Percentiles rank a stretch among this genome's conserved stretches.
phyloP scores from a whole-genome alignment of 1,140 invertebrate species.

The Lerema accius region DNA sequence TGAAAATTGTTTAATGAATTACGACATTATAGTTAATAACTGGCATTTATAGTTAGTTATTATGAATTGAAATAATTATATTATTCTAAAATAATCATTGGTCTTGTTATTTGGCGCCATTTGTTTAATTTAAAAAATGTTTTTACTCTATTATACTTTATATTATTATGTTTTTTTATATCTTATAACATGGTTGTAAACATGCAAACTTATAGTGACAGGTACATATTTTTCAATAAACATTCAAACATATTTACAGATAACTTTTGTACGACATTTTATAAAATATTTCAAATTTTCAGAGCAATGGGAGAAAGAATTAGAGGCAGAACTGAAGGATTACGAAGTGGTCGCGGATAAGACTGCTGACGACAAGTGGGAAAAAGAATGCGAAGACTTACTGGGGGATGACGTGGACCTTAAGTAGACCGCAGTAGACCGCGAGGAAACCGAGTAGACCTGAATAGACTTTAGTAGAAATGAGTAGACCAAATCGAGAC shows the following conservation, averaged over 20 bases:
- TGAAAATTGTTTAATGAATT: constrained; percentile 73
- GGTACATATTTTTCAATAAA: background rate
- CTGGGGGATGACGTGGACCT: constrained; percentile 76
- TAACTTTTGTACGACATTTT: too few relatives aligned
- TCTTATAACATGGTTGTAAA: background rate
- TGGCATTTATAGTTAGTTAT: constrained; percentile 82
- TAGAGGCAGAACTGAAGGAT: constrained; percentile 95
- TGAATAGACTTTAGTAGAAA: constrained; percentile 18
- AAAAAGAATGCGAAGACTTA: constrained; percentile 79
- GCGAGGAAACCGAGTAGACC: constrained; percentile 23
- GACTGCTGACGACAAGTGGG: constrained; percentile 75
- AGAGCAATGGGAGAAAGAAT: constrained; percentile 96
- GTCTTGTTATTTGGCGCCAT: constrained; percentile 68
- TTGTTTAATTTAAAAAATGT: constrained; percentile 4
- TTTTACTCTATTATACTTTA: background rate
- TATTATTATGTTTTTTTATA: background rate
- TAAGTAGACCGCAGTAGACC: constrained; percentile 57
- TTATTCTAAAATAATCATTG: constrained; percentile 80
- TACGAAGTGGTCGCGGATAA: constrained; percentile 92
- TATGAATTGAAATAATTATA: constrained; percentile 82
- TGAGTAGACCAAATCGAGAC: background rate
- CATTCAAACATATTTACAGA: background rate
- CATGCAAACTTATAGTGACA: background rate
- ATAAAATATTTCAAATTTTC: constrained; percentile 63
- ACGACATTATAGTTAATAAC: constrained; percentile 72